These are phyloP conservation scores for Festucalex cinctus DNA, from an alignment of 2,113 vertebrate genomes.

Conservation along the genomic window DNA sequence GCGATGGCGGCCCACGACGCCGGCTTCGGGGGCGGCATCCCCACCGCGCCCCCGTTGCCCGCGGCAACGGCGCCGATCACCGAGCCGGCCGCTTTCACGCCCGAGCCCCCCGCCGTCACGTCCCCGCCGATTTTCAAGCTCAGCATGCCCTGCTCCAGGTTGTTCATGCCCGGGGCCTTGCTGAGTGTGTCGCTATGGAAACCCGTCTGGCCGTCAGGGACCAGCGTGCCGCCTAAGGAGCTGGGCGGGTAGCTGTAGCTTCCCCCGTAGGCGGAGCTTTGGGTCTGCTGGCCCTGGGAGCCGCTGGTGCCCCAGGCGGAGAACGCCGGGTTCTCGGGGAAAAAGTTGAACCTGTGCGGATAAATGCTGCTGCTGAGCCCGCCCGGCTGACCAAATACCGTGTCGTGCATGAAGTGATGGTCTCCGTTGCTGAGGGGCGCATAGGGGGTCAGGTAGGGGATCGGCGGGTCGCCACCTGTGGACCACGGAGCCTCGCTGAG, in stretches of 20 bases:
- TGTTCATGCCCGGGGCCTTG: slow-evolving; percentile 95
- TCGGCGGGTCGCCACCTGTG: slow-evolving; percentile 93
- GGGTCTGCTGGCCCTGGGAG: slow-evolving; percentile 95
- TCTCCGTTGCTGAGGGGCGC: slow-evolving; percentile 96
- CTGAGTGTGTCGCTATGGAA: slow-evolving; percentile 91
- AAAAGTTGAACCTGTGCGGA: slow-evolving; percentile 94
- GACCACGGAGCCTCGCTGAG: slow-evolving; percentile 97
- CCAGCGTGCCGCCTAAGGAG: slow-evolving; percentile 89
- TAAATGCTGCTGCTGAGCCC: slow-evolving; percentile 93
- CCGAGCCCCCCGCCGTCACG: slow-evolving; percentile 78
- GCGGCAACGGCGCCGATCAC: slow-evolving; percentile 78
- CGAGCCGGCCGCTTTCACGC: slow-evolving; percentile 87
- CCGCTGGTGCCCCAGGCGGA: slow-evolving; percentile 94
- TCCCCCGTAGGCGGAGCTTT: slow-evolving; percentile 90
- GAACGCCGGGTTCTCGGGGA: slow-evolving; percentile 95
- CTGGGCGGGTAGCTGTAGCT: slow-evolving; percentile 95
- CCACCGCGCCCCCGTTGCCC: slow-evolving; percentile 82
- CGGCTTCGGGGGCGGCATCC: slow-evolving; percentile 86
- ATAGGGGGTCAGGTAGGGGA: slow-evolving; percentile 95
- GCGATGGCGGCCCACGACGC: slow-evolving; percentile 97
- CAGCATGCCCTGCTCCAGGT: slow-evolving; percentile 94
- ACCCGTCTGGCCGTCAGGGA: slow-evolving; percentile 89
- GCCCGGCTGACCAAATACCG: slow-evolving; percentile 93
- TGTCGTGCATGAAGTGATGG: slow-evolving; percentile 97
- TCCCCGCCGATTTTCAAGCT: slow-evolving; percentile 92